phyloP scores from a whole-genome alignment of 2,113 vertebrate species.

The Ancistrus triradiatus region DNA sequence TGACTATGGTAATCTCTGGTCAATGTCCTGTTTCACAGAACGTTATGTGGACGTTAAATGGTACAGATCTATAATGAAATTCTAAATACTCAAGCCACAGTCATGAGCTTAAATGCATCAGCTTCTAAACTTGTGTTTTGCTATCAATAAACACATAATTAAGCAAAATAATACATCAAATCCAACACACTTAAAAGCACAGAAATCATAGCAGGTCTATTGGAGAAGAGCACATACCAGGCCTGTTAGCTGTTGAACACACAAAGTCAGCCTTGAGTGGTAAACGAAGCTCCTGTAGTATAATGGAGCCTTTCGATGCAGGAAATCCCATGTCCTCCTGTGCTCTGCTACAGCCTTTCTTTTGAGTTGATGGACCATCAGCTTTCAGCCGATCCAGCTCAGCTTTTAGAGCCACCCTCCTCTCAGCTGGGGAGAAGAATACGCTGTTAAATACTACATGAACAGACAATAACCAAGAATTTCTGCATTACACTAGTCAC shows the following conservation, averaged over 20 bases:
- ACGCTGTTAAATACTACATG: background rate
- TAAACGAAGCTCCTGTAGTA: conserved; percentile 83
- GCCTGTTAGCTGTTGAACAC: conserved; percentile 79
- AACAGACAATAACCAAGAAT: background rate
- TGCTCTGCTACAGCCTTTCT: conserved; percentile 49
- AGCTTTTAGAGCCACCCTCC: conserved; percentile 76
- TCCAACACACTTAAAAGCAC: too few relatives aligned
- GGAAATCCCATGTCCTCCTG: conserved; percentile 43
- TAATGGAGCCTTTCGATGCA: conserved; percentile 83
- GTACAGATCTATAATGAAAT: too few relatives aligned
- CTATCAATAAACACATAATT: background rate
- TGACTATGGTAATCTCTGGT: too few relatives aligned
- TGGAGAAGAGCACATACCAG: conserved; percentile 66
- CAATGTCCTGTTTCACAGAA: too few relatives aligned
- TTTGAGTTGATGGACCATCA: conserved; percentile 68
- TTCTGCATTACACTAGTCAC: conserved; percentile 42
- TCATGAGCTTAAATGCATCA: too few relatives aligned
- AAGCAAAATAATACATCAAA: too few relatives aligned
- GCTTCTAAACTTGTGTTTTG: too few relatives aligned
- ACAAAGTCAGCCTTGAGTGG: conserved; percentile 95
- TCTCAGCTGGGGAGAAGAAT: conserved; percentile 73
- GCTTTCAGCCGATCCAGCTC: conserved; percentile 81
- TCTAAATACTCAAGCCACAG: too few relatives aligned
- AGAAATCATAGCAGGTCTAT: too few relatives aligned
- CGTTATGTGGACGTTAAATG: too few relatives aligned